Evolutionary conservation across 2,888 invertebrate species (phyloP).

Genomic region (Didymodactylos carnosus): DNA sequence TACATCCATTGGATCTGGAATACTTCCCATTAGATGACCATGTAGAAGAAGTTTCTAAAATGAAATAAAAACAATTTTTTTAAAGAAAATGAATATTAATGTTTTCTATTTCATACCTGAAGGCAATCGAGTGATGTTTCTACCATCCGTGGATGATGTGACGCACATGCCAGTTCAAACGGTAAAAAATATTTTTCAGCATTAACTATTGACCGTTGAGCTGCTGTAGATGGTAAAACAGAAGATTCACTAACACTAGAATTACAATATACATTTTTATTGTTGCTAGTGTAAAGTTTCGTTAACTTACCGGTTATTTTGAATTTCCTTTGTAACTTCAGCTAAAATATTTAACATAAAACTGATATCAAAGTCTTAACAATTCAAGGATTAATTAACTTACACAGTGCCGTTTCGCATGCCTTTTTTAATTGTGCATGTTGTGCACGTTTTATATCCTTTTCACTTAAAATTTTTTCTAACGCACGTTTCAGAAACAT

Average conservation of each 20-base stretch:
- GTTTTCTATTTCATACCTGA: conserved; percentile 40
- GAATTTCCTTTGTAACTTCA: neutral
- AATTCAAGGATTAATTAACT: too few relatives aligned
- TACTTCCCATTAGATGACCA: neutral
- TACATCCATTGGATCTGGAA: neutral
- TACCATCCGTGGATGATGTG: conserved; percentile 79
- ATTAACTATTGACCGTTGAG: neutral
- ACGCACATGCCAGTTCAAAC: conserved; percentile 92
- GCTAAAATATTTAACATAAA: too few relatives aligned
- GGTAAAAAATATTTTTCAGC: conserved; percentile 38
- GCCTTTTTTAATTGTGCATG: conserved; percentile 85
- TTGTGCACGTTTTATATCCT: conserved; percentile 84
- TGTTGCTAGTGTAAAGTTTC: too few relatives aligned
- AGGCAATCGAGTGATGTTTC: conserved; percentile 88
- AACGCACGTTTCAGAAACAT: conserved; percentile 96
- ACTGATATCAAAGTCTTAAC: too few relatives aligned
- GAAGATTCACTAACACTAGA: neutral
- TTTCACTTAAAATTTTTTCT: conserved; percentile 91
- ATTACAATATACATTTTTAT: neutral
- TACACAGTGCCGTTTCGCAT: conserved; percentile 79
- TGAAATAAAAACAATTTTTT: neutral
- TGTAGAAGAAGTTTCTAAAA: neutral
- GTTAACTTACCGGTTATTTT: neutral
- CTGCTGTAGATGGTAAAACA: neutral
- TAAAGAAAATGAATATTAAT: neutral